Percentiles rank a stretch among this genome's conserved stretches.
Conservation (phyloP, 2,888 invertebrate species). For the Uloborus plumipes region DNA sequence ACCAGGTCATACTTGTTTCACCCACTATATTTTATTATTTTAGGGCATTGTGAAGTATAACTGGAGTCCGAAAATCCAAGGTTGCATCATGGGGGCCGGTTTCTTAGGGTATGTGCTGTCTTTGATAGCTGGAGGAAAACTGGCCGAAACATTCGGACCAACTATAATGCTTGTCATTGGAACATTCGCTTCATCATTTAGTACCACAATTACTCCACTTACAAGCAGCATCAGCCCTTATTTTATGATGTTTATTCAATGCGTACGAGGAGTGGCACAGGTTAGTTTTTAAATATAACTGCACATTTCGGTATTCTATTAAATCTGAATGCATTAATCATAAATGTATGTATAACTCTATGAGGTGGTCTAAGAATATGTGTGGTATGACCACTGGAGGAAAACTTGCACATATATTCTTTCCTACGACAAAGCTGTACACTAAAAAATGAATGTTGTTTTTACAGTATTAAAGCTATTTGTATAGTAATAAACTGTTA, state of each 20-base stretch:
- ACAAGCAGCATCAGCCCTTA: constrained; percentile 12
- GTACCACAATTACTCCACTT: constrained; percentile 6
- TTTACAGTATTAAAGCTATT: too few species aligned
- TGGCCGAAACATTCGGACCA: constrained; percentile 10
- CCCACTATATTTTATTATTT: too few species aligned
- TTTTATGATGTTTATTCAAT: constrained; percentile 1
- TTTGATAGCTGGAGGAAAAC: constrained; percentile 7
- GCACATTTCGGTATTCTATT: too few species aligned
- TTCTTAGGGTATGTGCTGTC: constrained; percentile 13
- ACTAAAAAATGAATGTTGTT: too few species aligned
- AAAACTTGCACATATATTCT: too few species aligned
- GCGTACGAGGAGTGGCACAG: constrained; percentile 16
- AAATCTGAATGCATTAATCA: too few species aligned
- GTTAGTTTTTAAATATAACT: neutral
- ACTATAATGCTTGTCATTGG: neutral
- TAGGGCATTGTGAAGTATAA: constrained; percentile 3
- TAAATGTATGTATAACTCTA: too few species aligned
- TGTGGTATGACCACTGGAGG: too few species aligned
- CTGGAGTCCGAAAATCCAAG: constrained; percentile 19
- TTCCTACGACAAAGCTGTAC: too few species aligned
- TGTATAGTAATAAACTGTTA: too few species aligned
- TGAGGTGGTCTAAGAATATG: too few species aligned
- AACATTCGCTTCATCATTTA: neutral
- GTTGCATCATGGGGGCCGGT: constrained; percentile 12
- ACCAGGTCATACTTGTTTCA: too few species aligned